Conservation (phyloP, 2,797 vertebrate species). For the Odontamblyopus lacepedii region DNA sequence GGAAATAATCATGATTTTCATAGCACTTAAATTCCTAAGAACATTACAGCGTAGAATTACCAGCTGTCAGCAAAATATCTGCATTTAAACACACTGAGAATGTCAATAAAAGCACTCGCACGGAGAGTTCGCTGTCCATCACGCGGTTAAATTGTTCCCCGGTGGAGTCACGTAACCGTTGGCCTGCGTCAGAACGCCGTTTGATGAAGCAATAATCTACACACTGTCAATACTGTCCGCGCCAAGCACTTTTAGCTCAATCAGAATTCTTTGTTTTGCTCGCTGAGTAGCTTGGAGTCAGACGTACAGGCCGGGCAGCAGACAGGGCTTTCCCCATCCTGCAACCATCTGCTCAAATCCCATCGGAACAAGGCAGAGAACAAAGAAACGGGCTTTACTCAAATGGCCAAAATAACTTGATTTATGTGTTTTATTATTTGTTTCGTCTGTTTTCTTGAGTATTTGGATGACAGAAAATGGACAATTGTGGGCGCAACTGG, state of each 20-base stretch:
- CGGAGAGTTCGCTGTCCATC: background rate
- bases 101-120: background rate
- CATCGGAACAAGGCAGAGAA: conserved; percentile 41
- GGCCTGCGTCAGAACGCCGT: background rate
- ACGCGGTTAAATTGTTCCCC: background rate
- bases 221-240: background rate
- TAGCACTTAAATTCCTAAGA: background rate
- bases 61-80: background rate
- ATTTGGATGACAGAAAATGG: too few species aligned
- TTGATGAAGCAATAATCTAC: background rate
- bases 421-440: too few species aligned
- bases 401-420: too few species aligned
- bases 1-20: background rate
- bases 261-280: background rate
- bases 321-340: conserved; percentile 65
- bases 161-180: background rate
- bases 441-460: too few species aligned
- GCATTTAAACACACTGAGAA: background rate
- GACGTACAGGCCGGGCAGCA: conserved; percentile 23
- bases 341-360: conserved; percentile 44
- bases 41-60: background rate
- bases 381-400: conserved; percentile 10
- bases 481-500: too few species aligned
- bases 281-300: background rate
- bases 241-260: background rate